These are phyloP conservation scores for Galerucella pusilla DNA, from an alignment of 2,888 invertebrate species.

Conservation along the genomic window DNA sequence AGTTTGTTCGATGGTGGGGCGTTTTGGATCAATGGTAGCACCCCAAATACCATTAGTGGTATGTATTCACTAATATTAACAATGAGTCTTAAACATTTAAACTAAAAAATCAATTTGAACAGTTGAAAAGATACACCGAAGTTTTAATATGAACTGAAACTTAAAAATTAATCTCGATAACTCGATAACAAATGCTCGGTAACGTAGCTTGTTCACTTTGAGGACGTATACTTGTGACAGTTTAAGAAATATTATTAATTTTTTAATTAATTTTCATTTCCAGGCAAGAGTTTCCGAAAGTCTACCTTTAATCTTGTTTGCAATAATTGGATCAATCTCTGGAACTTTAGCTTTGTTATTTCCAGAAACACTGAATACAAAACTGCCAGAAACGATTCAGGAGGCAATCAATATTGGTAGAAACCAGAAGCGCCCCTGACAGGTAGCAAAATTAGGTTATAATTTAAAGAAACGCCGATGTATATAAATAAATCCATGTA, in stretches of 20 bases:
- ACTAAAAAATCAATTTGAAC: not conserved
- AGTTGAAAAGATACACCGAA: too few relatives aligned
- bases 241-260: not conserved
- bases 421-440: constrained; percentile 20
- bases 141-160: too few relatives aligned
- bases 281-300: constrained; percentile 67
- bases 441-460: not conserved
- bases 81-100: not conserved
- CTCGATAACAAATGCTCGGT: not conserved
- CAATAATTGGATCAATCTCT: constrained; percentile 68
- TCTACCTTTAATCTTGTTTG: constrained; percentile 72
- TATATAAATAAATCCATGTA: too few relatives aligned
- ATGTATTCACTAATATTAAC: constrained; percentile 44
- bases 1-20: constrained; percentile 76
- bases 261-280: constrained; percentile 47
- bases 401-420: constrained; percentile 66
- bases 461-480: not conserved
- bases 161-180: too few relatives aligned
- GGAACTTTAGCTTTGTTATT: constrained; percentile 71
- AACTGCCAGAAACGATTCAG: constrained; percentile 71
- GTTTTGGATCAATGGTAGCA: constrained; percentile 76
- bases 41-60: constrained; percentile 77
- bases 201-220: not conserved
- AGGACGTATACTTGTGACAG: not conserved
- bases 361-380: constrained; percentile 72